A percentile compares a stretch with the other conserved stretches of the same genome.
Conservation (phyloP, 2,797 vertebrate genomes). For the Numenius phaeopus region DNA sequence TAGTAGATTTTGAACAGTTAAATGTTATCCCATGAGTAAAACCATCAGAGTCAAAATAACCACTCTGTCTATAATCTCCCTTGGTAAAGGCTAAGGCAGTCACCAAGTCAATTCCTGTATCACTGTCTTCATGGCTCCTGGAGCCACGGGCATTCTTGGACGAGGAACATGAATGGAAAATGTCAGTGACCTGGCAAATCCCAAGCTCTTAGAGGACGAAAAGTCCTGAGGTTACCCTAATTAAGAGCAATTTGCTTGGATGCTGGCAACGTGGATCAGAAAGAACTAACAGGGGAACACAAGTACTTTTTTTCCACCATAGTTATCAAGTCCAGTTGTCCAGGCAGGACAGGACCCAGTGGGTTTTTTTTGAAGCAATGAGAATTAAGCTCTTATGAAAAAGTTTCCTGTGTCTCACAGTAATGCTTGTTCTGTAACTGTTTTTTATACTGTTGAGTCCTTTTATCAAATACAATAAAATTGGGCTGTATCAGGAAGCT, state of each 20-base stretch:
- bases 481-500: not conserved
- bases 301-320: not conserved
- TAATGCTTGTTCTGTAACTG: not conserved
- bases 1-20: not conserved
- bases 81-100: not conserved
- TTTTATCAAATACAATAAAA: not conserved
- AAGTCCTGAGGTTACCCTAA: not conserved
- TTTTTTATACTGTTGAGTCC: not conserved
- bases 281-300: not conserved
- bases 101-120: not conserved
- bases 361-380: not conserved
- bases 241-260: not conserved
- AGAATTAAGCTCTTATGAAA: not conserved
- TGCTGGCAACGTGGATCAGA: not conserved
- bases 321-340: not conserved
- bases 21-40: not conserved
- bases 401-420: not conserved
- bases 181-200: not conserved
- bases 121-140: not conserved
- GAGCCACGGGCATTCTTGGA: accelerated
- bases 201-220: not conserved
- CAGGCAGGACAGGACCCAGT: not conserved
- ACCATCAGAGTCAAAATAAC: not conserved
- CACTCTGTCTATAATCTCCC: too few relatives aligned
- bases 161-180: not conserved